A percentile compares a stretch with the other conserved stretches of the same genome.
Evolutionary conservation across 1,140 invertebrate genomes (phyloP).

Genomic region (Idris sp.): DNA sequence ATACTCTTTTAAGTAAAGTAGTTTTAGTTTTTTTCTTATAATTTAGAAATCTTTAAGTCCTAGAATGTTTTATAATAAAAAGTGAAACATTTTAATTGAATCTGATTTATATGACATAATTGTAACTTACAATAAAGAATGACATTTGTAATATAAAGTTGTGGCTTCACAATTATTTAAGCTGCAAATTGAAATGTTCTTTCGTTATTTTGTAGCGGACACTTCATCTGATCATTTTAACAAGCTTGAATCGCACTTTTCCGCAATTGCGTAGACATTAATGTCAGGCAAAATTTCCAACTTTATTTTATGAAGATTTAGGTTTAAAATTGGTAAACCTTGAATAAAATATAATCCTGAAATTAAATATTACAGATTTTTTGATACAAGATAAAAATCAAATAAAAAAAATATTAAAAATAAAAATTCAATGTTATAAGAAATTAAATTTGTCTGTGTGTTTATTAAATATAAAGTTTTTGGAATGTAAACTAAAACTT

Average conservation of each 20-base stretch:
- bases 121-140: constrained; percentile 28
- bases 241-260: constrained; percentile 59
- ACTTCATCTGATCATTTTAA: constrained; percentile 50
- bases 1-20: too few relatives aligned
- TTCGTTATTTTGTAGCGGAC: constrained; percentile 32
- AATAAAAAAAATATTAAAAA: too few relatives aligned
- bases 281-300: constrained; percentile 30
- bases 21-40: too few relatives aligned
- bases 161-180: constrained; percentile 12
- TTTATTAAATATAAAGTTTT: too few relatives aligned
- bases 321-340: constrained; percentile 49
- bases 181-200: constrained; percentile 44
- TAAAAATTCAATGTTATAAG: too few relatives aligned
- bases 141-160: constrained; percentile 21
- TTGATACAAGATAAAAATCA: too few relatives aligned
- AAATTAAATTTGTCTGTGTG: too few relatives aligned
- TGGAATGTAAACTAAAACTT: too few relatives aligned
- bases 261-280: constrained; percentile 56
- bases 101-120: too few relatives aligned
- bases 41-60: too few relatives aligned
- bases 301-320: constrained; percentile 46
- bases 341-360: constrained; percentile 53
- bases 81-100: neutral
- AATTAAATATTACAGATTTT: too few relatives aligned
- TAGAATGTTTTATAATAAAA: too few relatives aligned